phyloP scores from a whole-genome alignment of 1,140 invertebrate species.

The Sycophila sp. region DNA sequence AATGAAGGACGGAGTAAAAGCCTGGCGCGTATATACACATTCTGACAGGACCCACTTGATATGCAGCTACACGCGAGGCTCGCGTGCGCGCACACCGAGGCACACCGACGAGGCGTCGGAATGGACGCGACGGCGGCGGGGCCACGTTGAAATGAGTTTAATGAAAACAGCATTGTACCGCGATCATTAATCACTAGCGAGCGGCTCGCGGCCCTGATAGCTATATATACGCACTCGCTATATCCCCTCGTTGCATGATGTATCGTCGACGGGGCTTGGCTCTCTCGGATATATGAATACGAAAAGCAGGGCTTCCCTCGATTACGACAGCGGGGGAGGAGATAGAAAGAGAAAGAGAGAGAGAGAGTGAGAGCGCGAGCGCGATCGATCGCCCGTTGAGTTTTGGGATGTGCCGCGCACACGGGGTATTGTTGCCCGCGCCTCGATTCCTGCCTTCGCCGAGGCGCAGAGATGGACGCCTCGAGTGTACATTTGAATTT shows the following conservation, averaged over 20 bases:
- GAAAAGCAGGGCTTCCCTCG: slow-evolving; percentile 45
- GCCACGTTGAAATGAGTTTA: slow-evolving; percentile 65
- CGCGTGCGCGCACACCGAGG: too few relatives aligned
- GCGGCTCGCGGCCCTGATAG: slow-evolving; percentile 57
- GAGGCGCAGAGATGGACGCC: neutral
- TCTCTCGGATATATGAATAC: slow-evolving; percentile 52
- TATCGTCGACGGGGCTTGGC: slow-evolving; percentile 46
- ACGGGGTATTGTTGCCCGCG: neutral
- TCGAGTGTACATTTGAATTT: too few relatives aligned
- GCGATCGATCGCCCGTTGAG: neutral
- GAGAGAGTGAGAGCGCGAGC: neutral
- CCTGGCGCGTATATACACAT: neutral
- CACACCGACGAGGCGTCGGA: slow-evolving; percentile 43
- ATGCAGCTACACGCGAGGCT: neutral
- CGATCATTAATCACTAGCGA: slow-evolving; percentile 63
- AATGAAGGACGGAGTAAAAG: too few relatives aligned
- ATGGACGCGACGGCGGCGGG: slow-evolving; percentile 38
- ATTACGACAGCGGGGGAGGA: slow-evolving; percentile 3
- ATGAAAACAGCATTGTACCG: slow-evolving; percentile 66
- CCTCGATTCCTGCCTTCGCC: neutral
- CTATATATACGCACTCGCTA: slow-evolving; percentile 36
- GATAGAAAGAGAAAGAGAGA: neutral
- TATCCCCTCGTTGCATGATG: slow-evolving; percentile 49
- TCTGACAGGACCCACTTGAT: neutral
- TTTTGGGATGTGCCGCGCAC: neutral